Evolutionary conservation across 2,797 vertebrate species (phyloP).

Genomic region (Luscinia megarhynchos): DNA sequence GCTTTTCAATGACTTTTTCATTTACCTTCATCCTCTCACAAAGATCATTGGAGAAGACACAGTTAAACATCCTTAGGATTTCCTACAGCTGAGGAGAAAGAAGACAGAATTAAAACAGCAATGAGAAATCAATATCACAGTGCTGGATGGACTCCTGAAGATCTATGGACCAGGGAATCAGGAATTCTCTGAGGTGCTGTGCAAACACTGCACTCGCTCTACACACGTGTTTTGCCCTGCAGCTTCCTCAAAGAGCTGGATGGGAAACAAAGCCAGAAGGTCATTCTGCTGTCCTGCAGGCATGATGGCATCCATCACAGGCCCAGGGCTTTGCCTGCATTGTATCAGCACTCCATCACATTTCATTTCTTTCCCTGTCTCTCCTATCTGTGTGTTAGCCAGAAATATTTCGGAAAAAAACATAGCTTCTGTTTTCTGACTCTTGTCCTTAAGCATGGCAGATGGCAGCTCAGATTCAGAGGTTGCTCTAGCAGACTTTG

Average conservation of each 20-base stretch:
- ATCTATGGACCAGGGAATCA: not conserved
- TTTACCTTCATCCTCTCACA: not conserved
- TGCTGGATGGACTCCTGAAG: not conserved
- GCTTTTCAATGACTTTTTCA: not conserved
- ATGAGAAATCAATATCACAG: slow-evolving; percentile 9
- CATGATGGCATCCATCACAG: not conserved
- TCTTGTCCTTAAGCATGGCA: not conserved
- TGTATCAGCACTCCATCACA: not conserved
- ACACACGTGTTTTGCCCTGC: accelerated
- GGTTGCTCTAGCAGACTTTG: not conserved
- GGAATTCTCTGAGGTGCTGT: slow-evolving; percentile 2
- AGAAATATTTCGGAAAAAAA: not conserved
- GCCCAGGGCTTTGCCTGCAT: not conserved
- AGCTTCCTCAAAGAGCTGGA: not conserved
- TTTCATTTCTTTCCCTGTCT: not conserved
- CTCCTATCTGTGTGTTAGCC: not conserved
- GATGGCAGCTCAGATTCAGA: not conserved
- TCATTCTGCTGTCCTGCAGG: not conserved
- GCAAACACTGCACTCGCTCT: not conserved
- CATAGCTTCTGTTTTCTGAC: not conserved
- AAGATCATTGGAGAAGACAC: not conserved
- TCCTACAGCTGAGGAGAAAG: not conserved
- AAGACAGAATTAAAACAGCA: slow-evolving; percentile 3
- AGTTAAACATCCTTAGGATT: not conserved
- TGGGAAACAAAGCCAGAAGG: not conserved